phyloP scores from a whole-genome alignment of 1,140 invertebrate genomes.

The Drosophila pruinosa region DNA sequence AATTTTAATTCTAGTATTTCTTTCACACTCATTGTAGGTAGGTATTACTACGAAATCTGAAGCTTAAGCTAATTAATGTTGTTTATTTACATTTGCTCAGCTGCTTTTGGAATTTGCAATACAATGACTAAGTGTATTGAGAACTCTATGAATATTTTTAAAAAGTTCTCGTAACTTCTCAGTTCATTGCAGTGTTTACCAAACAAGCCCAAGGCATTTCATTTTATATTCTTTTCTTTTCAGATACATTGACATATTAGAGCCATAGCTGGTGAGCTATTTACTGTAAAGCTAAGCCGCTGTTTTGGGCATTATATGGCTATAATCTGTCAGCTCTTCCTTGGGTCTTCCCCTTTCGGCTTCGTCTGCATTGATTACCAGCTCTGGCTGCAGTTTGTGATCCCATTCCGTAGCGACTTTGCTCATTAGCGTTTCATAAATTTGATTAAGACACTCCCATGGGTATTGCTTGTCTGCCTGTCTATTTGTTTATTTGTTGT shows the following conservation, averaged over 20 bases:
- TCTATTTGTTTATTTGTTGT: conserved; percentile 15
- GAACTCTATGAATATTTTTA: neutral
- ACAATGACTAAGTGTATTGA: neutral
- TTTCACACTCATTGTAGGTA: no score
- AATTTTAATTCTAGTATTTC: neutral
- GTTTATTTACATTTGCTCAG: conserved; percentile 12
- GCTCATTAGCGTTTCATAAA: conserved; percentile 80
- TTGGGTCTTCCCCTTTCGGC: neutral
- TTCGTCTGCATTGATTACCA: conserved; percentile 35
- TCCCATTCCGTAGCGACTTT: conserved; percentile 38
- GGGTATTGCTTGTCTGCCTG: conserved; percentile 32
- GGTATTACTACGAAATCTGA: neutral
- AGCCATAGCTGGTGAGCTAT: conserved; percentile 13
- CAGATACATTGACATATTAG: conserved; percentile 34
- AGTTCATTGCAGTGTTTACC: conserved; percentile 23
- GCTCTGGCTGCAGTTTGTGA: conserved; percentile 24
- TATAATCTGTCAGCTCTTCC: conserved; percentile 56
- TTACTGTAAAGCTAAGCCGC: conserved; percentile 49
- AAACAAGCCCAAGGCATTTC: conserved; percentile 10
- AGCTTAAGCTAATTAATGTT: neutral
- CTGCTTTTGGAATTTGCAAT: neutral
- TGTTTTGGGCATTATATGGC: conserved; percentile 72
- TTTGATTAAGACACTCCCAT: conserved; percentile 78
- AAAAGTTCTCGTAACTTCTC: neutral
- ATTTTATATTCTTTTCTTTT: conserved; percentile 2